Percentiles rank a stretch among this genome's conserved stretches.
Evolutionary conservation across 2,113 vertebrate species (phyloP).

Genomic region (Synodontis membranacea): DNA sequence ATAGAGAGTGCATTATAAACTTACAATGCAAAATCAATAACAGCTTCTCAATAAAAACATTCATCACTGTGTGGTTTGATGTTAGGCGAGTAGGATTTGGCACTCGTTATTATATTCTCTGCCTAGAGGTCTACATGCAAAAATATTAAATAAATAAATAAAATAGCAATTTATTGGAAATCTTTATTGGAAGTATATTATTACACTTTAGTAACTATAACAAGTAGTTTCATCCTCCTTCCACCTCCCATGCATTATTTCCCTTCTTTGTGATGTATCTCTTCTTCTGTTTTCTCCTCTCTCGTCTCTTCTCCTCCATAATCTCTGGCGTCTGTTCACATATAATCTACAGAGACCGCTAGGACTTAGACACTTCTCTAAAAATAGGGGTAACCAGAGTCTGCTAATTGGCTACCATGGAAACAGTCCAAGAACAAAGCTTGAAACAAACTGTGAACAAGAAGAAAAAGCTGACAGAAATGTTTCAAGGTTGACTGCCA

Average conservation of each 20-base stretch:
- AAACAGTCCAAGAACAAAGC: slow-evolving; percentile 61
- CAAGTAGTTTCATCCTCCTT: neutral
- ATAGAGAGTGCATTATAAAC: slow-evolving; percentile 36
- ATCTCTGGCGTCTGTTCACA: slow-evolving; percentile 38
- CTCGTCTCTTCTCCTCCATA: slow-evolving; percentile 1
- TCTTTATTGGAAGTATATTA: neutral
- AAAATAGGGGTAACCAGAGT: slow-evolving; percentile 55
- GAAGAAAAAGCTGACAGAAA: slow-evolving; percentile 24
- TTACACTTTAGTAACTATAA: neutral
- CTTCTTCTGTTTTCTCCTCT: neutral
- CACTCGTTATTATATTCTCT: slow-evolving; percentile 28
- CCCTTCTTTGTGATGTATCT: neutral
- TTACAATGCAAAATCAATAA: slow-evolving; percentile 37
- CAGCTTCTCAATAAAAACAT: slow-evolving; percentile 35
- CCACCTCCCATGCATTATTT: neutral
- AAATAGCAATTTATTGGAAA: neutral
- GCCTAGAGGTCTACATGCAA: neutral
- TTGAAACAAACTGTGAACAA: slow-evolving; percentile 43
- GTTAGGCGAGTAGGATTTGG: slow-evolving; percentile 6
- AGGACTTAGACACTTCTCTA: slow-evolving; percentile 48
- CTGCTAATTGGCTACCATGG: slow-evolving; percentile 69
- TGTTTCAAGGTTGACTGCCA: slow-evolving; percentile 19
- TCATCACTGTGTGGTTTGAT: slow-evolving; percentile 42
- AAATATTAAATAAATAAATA: neutral
- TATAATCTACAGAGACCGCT: slow-evolving; percentile 44